These are phyloP conservation scores for Drosophila fulvimacula DNA, from an alignment of 2,888 invertebrate genomes.

Conservation along the genomic window DNA sequence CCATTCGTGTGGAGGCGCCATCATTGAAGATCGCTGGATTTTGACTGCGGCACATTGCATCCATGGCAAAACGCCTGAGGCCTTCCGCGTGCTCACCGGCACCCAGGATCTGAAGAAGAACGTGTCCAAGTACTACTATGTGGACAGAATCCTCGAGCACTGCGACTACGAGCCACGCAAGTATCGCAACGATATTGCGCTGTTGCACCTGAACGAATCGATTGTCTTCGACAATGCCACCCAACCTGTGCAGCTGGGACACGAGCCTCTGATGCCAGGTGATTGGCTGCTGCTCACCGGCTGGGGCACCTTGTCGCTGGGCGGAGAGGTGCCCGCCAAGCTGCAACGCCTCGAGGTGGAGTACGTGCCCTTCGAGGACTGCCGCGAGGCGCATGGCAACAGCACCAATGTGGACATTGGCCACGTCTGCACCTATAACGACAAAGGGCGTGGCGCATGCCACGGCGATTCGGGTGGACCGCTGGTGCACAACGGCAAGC, in stretches of 20 bases:
- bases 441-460: slow-evolving; percentile 86
- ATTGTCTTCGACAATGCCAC: slow-evolving; percentile 86
- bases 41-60: slow-evolving; percentile 84
- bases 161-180: slow-evolving; percentile 76
- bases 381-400: slow-evolving; percentile 85
- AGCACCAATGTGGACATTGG: slow-evolving; percentile 86
- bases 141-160: slow-evolving; percentile 77
- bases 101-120: slow-evolving; percentile 75
- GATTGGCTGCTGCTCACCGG: slow-evolving; percentile 87
- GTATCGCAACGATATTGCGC: slow-evolving; percentile 88
- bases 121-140: slow-evolving; percentile 67
- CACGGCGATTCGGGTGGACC: slow-evolving; percentile 84
- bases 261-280: slow-evolving; percentile 81
- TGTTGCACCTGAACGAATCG: slow-evolving; percentile 87
- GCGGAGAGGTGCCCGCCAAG: slow-evolving; percentile 86
- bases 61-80: slow-evolving; percentile 58
- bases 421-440: slow-evolving; percentile 87
- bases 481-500: slow-evolving; percentile 77
- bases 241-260: slow-evolving; percentile 85
- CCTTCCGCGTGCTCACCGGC: slow-evolving; percentile 77
- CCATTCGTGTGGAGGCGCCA: slow-evolving; percentile 84
- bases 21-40: slow-evolving; percentile 80
- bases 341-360: slow-evolving; percentile 87
- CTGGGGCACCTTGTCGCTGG: slow-evolving; percentile 87
- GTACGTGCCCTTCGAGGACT: slow-evolving; percentile 86